phyloP scores from a whole-genome alignment of 2,888 invertebrate species.

The Aporophyla lueneburgensis region DNA sequence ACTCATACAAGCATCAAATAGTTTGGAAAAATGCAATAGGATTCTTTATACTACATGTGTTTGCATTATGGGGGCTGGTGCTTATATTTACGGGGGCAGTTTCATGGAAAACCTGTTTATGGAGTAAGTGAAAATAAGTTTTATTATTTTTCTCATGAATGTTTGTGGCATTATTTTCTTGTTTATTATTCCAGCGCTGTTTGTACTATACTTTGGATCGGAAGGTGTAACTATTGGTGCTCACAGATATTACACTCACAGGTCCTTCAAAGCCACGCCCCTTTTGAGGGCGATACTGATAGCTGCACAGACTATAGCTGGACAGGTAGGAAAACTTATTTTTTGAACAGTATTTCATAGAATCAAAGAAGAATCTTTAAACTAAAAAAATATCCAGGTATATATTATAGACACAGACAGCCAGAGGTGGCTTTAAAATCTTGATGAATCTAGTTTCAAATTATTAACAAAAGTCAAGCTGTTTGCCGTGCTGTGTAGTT shows the following conservation, averaged over 20 bases:
- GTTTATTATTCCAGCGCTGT: constrained; percentile 52
- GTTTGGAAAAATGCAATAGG: constrained; percentile 92
- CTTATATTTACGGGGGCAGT: constrained; percentile 70
- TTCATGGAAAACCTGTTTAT: constrained; percentile 53
- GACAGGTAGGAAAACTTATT: constrained; percentile 45
- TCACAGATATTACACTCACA: constrained; percentile 95
- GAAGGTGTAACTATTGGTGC: constrained; percentile 96
- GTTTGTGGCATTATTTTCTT: neutral
- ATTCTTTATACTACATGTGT: constrained; percentile 89
- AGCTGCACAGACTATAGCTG: constrained; percentile 91
- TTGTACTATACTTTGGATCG: constrained; percentile 71
- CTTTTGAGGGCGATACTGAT: constrained; percentile 92
- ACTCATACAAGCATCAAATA: constrained; percentile 85
- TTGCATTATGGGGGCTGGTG: constrained; percentile 84
- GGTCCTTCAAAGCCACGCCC: constrained; percentile 93
- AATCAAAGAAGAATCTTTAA: neutral
- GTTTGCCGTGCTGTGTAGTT: neutral
- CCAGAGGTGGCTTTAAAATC: neutral
- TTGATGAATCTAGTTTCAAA: neutral
- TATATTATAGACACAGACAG: neutral
- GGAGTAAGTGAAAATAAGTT: constrained; percentile 58
- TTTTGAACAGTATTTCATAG: neutral
- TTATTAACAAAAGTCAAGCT: constrained; percentile 10
- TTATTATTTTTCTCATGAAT: neutral
- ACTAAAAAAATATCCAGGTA: too few species aligned